Evolutionary conservation across 2,797 vertebrate genomes (phyloP).

Genomic region (Amblyopsis hoosieri): DNA sequence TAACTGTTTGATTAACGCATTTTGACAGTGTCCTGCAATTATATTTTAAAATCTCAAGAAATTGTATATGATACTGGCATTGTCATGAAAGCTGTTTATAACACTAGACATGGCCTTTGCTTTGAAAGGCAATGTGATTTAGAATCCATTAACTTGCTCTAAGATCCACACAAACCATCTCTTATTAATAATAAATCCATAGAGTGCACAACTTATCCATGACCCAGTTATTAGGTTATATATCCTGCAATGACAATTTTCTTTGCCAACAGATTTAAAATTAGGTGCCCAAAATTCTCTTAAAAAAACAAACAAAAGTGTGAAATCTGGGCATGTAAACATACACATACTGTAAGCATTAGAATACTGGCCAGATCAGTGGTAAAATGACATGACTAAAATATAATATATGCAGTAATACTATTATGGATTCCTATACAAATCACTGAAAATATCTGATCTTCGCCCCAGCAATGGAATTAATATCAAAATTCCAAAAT

Average conservation of each 20-base stretch:
- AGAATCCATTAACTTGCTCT: conserved; percentile 23
- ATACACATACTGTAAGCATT: conserved; percentile 46
- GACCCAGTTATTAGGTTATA: conserved; percentile 31
- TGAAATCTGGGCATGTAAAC: conserved; percentile 9
- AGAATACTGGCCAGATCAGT: conserved; percentile 47
- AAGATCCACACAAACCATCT: conserved; percentile 11
- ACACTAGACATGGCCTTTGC: conserved; percentile 28
- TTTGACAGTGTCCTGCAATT: conserved; percentile 37
- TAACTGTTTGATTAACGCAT: conserved; percentile 32
- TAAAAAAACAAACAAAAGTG: not conserved
- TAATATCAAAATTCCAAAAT: conserved; percentile 18
- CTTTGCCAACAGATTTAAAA: conserved; percentile 35
- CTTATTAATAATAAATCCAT: conserved; percentile 41
- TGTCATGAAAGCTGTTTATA: conserved; percentile 49
- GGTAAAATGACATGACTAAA: conserved; percentile 42
- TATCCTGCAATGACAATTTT: conserved; percentile 19
- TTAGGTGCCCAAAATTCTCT: conserved; percentile 1
- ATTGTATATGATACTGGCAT: conserved; percentile 40
- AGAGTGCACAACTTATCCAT: conserved; percentile 47
- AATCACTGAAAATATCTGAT: too few relatives aligned
- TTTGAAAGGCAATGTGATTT: conserved; percentile 27
- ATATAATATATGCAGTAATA: conserved; percentile 48
- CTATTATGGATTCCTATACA: conserved; percentile 1
- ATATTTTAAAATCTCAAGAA: conserved; percentile 15
- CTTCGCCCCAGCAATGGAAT: conserved; percentile 41